Evolutionary conservation across 2,888 invertebrate genomes (phyloP), one percentile per base, ranked within the genome.

Genomic region (Serripes groenlandicus): DNA sequence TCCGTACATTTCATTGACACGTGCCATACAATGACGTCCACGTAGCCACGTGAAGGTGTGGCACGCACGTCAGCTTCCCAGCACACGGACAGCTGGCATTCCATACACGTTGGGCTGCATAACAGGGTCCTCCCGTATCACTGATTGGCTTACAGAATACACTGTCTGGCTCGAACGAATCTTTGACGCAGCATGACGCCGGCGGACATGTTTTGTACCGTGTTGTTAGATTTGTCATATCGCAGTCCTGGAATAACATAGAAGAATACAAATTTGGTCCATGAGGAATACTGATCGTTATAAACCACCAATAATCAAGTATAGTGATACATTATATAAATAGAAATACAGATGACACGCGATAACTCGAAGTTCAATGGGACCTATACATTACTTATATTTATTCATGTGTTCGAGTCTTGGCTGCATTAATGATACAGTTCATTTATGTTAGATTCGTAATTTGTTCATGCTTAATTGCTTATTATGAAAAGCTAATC

Each of bases 141-240:
- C 85, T 81, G 35, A 81, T 68, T 56, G 85, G 85, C 54, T 85
- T 85, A 71, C 85, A 85, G 77, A 71, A 85, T 21, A 74, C 71
- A 23, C 60, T 30, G 11, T 26, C 52, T 11, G 85, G 81, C 52
- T 79, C 72, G 37, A 75, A 73, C 0, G 77, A 62, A 58, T 85
- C 85, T 18, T 26, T 35, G 54, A 73, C 70, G 54, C 85, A 85
- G 49, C 85, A 85, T 15, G 85, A 75, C 21, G 60, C 74, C 0
- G 77, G 71, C 18, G 85, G 85, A 56, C 85, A 85, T 3, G 85
- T 76, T 5, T 15, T 66, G 15, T 68, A 26, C 21, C 85, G 75
- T 21, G 71, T 62, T 0, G 74, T 23, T 58, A 78, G 26, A 23
- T 49, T 79, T 32, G 81, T 81, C 81, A 84, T 78, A 32, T 75